Evolutionary conservation across 2,797 vertebrate genomes (phyloP).

Genomic region (Phrynocephalus vlangalii): DNA sequence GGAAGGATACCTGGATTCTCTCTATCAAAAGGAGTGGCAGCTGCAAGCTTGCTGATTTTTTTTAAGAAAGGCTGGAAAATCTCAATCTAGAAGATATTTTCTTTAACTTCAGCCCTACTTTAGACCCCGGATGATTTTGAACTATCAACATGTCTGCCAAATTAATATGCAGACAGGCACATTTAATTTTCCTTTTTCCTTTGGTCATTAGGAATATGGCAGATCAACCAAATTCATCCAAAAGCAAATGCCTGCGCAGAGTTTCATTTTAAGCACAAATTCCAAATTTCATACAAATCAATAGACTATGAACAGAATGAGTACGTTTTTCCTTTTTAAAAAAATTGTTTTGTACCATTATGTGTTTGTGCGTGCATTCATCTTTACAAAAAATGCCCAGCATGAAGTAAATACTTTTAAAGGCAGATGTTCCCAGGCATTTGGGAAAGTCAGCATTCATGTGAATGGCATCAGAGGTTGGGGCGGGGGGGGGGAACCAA

Average conservation of each 20-base stretch:
- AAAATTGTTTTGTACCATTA: too few species aligned
- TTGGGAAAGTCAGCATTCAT: neutral
- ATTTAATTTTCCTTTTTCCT: neutral
- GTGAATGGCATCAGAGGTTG: too few species aligned
- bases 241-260: conserved; percentile 32
- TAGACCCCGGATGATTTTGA: neutral
- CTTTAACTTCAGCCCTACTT: neutral
- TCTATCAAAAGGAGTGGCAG: too few species aligned
- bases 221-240: rapidly evolving
- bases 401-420: neutral
- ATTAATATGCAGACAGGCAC: neutral
- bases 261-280: neutral
- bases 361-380: too few species aligned
- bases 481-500: too few species aligned
- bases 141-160: neutral
- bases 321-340: neutral
- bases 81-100: neutral
- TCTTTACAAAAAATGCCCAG: neutral
- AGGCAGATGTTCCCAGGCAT: too few species aligned
- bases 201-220: rapidly evolving
- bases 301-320: neutral
- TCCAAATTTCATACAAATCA: conserved; percentile 26
- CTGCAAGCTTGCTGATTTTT: too few species aligned
- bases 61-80: neutral
- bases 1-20: too few species aligned